Evolutionary conservation across 2,888 invertebrate genomes (phyloP), one percentile per base, ranked within the genome.

Genomic region (Dascillus cervinus): DNA sequence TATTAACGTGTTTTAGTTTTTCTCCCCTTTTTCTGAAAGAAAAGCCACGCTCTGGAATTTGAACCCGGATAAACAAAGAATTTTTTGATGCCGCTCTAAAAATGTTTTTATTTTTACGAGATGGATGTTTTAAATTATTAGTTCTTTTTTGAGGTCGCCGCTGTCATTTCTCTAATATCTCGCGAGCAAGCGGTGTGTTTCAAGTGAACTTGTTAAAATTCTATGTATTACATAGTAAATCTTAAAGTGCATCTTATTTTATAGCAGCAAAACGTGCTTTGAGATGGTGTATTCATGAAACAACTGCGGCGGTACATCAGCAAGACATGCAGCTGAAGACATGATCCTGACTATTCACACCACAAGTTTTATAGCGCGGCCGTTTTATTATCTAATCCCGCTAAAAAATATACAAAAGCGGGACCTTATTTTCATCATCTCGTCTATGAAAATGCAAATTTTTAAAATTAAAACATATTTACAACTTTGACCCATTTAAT

Each of bases 21-120:
- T 29, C 25, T 21, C 15, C n/a, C n/a, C n/a, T n/a, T n/a, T n/a
- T n/a, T n/a, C n/a, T n/a, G n/a, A n/a, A n/a, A n/a, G n/a, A n/a
- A n/a, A n/a, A n/a, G n/a, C n/a, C n/a, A n/a, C 37, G 37, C 29
- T 22, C 33, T 38, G 37, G 37, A 38, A 38, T 38, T 38, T 38
- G 34, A 38, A 38, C 37, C 37, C 37, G 37, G 34, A 38, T 38
- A 34, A 21, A 24, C 30, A 12, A 6, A 23, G 25, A 29, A 24
- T 29, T 32, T 20, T 22, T 29, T 22, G 12, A 22, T 22, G 14
- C 13, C 13, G 8, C 13, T 11, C 4, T n/a, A 24, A 15, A 23
- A 17, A 23, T 5, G 13, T 17, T 19, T 14, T 13, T 11, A 17
- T 17, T 17, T 17, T 17, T 6, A 17, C 4, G 5, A 17, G 5